These are phyloP conservation scores for Steinernema feltiae DNA, from an alignment of 1,140 invertebrate genomes.

Conservation along the genomic window DNA sequence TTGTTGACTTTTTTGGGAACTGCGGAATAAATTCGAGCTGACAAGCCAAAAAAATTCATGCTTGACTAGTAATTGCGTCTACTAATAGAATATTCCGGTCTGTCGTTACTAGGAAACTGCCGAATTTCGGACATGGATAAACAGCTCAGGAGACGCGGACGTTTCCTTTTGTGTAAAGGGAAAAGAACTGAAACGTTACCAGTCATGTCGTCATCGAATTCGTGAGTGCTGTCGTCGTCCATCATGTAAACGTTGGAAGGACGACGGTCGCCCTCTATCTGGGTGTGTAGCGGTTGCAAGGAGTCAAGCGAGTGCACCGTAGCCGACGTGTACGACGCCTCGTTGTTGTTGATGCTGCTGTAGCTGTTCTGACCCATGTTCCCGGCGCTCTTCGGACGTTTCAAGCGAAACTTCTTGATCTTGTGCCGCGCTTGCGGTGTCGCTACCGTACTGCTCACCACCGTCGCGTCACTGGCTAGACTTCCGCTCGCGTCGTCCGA, in stretches of 20 bases:
- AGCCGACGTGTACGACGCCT: slow-evolving; percentile 48
- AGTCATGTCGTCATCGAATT: slow-evolving; percentile 52
- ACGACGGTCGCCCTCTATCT: slow-evolving; percentile 29
- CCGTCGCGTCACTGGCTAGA: slow-evolving; percentile 46
- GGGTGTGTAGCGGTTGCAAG: slow-evolving; percentile 6
- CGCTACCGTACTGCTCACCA: slow-evolving; percentile 41
- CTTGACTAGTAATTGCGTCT: too few species aligned
- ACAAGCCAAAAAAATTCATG: too few species aligned
- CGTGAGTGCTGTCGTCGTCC: slow-evolving; percentile 53
- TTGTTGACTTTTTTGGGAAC: too few species aligned
- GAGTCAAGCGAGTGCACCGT: slow-evolving; percentile 50
- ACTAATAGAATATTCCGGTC: neutral
- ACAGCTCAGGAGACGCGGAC: too few species aligned
- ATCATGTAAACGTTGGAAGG: slow-evolving; percentile 53
- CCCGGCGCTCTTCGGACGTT: slow-evolving; percentile 31
- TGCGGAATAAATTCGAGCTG: too few species aligned
- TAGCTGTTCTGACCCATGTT: slow-evolving; percentile 27
- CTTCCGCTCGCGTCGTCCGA: slow-evolving; percentile 46
- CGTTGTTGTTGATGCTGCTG: slow-evolving; percentile 36
- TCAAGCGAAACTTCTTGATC: slow-evolving; percentile 28
- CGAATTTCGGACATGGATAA: neutral
- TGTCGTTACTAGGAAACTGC: neutral
- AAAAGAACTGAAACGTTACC: neutral
- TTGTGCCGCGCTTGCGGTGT: slow-evolving; percentile 33
- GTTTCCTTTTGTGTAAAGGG: neutral